These are phyloP conservation scores for Drosophila nasuta DNA, from an alignment of 1,140 invertebrate species.

Conservation along the genomic window DNA sequence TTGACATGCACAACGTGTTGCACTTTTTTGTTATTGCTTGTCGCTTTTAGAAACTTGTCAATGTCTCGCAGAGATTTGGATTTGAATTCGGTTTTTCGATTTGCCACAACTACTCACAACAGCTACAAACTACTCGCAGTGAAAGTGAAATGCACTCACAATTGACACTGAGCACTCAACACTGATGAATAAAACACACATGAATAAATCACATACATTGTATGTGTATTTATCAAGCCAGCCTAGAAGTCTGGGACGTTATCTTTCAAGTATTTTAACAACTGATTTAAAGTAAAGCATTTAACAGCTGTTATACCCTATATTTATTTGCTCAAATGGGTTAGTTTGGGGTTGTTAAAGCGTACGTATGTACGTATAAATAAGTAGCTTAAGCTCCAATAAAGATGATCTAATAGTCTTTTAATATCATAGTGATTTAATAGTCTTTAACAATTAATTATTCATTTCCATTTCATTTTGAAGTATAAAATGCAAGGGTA, in stretches of 20 bases:
- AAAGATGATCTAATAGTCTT: no score
- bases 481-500: no score
- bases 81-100: slow-evolving; percentile 18
- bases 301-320: slow-evolving; percentile 12
- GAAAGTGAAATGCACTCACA: slow-evolving; percentile 44
- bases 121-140: slow-evolving; percentile 11
- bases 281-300: background rate
- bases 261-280: no score
- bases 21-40: slow-evolving; percentile 20
- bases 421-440: no score
- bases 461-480: no score
- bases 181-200: slow-evolving; percentile 8
- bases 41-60: slow-evolving; percentile 31
- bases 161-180: slow-evolving; percentile 4
- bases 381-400: no score
- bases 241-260: no score
- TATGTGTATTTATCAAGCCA: no score
- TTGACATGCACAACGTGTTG: slow-evolving; percentile 49
- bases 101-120: background rate
- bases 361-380: no score
- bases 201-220: slow-evolving; percentile 6
- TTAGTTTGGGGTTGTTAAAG: background rate
- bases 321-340: background rate
- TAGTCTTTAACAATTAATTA: no score
- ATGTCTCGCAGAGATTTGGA: slow-evolving; percentile 24